phyloP scores from a whole-genome alignment of 2,113 vertebrate species.

The Noctilio leporinus region DNA sequence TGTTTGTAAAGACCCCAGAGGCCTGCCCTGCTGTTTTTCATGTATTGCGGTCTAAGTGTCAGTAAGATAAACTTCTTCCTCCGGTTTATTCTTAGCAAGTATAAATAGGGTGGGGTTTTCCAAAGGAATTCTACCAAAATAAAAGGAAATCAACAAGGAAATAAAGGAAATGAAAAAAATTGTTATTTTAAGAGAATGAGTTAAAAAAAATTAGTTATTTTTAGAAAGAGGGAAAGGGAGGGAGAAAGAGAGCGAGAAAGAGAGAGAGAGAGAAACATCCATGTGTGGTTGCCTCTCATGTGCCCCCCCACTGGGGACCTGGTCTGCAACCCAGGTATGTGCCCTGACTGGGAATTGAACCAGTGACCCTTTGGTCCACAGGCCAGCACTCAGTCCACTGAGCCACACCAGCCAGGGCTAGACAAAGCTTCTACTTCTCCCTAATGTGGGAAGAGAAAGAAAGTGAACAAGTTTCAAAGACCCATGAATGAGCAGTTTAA shows the following conservation, averaged over 20 bases:
- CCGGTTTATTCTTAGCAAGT: constrained; percentile 19
- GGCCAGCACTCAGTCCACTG: too few relatives aligned
- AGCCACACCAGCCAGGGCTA: too few relatives aligned
- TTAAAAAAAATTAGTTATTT: too few relatives aligned
- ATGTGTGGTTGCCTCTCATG: too few relatives aligned
- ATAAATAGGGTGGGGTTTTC: neutral
- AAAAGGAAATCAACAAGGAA: neutral
- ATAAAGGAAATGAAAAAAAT: neutral
- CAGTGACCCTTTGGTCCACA: too few relatives aligned
- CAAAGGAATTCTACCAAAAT: neutral
- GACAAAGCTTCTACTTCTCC: neutral
- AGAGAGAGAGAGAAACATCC: too few relatives aligned
- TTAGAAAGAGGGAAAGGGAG: too few relatives aligned
- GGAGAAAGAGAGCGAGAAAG: too few relatives aligned
- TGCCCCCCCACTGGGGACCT: too few relatives aligned
- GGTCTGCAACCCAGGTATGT: too few relatives aligned
- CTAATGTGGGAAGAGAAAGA: neutral
- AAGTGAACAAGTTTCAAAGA: constrained; percentile 12
- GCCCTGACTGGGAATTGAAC: too few relatives aligned
- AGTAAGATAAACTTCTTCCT: constrained; percentile 15
- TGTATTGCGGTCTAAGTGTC: neutral
- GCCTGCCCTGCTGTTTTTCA: neutral
- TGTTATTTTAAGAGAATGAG: too few relatives aligned
- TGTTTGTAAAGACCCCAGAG: neutral
- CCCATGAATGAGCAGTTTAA: neutral